phyloP scores from a whole-genome alignment of 2,888 invertebrate species.

The Morinoia aosen region DNA sequence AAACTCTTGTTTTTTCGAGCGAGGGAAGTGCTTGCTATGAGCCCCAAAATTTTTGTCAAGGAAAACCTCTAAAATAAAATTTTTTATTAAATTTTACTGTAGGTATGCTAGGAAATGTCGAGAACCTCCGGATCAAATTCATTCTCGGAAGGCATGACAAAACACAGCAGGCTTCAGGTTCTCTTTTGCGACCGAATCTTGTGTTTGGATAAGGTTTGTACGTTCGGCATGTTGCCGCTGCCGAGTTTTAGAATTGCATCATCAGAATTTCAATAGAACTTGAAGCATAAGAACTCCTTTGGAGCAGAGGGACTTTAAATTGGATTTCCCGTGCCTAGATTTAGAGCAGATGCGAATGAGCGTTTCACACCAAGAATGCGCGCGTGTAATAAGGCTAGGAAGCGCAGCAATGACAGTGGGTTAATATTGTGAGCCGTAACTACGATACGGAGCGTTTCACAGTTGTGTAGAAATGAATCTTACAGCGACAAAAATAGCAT shows the following conservation, averaged over 20 bases:
- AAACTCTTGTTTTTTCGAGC: neutral
- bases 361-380: neutral
- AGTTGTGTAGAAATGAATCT: neutral
- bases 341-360: neutral
- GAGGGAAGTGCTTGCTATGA: neutral
- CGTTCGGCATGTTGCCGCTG: neutral
- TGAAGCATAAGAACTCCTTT: neutral
- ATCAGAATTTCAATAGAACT: slow-evolving; percentile 17
- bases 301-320: neutral
- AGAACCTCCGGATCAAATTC: neutral
- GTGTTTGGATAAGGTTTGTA: neutral
- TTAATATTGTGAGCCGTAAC: neutral
- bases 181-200: neutral
- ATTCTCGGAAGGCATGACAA: neutral
- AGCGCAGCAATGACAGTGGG: neutral
- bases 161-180: neutral
- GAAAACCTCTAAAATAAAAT: neutral
- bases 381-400: neutral
- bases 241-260: neutral
- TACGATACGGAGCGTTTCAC: neutral
- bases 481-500: no score
- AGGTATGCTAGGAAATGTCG: neutral
- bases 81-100: neutral
- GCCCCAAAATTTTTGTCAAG: neutral
- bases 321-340: neutral